A percentile compares a stretch with the other conserved stretches of the same genome.
phyloP scores from a whole-genome alignment of 2,113 vertebrate genomes.

The Lonchura striata region DNA sequence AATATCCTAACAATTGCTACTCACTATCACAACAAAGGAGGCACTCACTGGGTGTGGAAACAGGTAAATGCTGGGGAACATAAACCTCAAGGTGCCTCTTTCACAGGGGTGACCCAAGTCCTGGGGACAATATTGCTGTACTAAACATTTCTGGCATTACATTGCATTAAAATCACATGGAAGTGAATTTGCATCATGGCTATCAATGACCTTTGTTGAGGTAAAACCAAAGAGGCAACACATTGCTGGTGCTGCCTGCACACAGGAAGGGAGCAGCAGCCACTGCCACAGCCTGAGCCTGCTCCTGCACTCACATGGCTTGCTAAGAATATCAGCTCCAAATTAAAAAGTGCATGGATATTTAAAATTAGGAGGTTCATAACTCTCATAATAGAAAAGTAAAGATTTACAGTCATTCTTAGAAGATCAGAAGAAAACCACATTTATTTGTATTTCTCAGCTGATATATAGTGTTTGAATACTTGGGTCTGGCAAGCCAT shows the following conservation, averaged over 20 bases:
- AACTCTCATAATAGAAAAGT: not conserved
- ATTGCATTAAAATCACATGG: not conserved
- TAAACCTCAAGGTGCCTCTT: not conserved
- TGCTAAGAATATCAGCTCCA: not conserved
- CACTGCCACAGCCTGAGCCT: not conserved
- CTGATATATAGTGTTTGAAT: not conserved
- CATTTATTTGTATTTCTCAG: not conserved
- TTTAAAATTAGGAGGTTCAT: not conserved
- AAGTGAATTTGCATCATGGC: not conserved
- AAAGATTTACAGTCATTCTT: not conserved
- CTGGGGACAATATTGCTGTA: not conserved
- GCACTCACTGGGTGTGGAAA: not conserved
- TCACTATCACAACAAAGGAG: not conserved
- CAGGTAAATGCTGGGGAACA: not conserved
- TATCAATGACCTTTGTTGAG: not conserved
- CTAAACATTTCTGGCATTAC: not conserved
- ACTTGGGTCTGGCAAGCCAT: not conserved
- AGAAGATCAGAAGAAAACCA: not conserved
- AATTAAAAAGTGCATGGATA: not conserved
- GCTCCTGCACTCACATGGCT: not conserved
- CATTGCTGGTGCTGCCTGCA: not conserved
- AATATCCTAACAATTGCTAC: not conserved
- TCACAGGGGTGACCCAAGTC: not conserved
- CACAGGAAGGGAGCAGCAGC: not conserved
- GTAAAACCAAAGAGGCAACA: too few relatives aligned